Conservation (phyloP, 2,888 invertebrate genomes). For the Caenorhabditis panamensis region DNA sequence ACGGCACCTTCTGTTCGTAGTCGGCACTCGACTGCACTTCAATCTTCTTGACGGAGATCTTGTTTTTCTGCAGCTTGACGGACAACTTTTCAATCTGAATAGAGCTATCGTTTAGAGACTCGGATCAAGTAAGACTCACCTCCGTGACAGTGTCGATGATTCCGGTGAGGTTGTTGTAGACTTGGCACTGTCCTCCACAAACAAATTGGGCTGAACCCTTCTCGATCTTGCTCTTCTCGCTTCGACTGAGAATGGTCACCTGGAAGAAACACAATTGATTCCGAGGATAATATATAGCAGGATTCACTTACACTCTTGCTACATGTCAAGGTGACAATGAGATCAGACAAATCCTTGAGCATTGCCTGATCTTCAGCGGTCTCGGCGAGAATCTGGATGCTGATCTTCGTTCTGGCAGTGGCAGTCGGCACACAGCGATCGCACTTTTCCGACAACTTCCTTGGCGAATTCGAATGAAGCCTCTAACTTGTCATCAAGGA, state of each 20-base stretch:
- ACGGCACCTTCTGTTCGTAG: conserved; percentile 90
- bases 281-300: not conserved
- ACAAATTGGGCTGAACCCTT: conserved; percentile 84
- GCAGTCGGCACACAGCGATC: conserved; percentile 94
- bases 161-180: too few relatives aligned
- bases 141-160: conserved; percentile 89
- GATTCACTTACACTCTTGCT: conserved; percentile 70
- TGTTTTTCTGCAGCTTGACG: too few relatives aligned
- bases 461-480: conserved; percentile 91
- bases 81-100: too few relatives aligned
- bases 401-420: conserved; percentile 90
- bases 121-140: too few relatives aligned
- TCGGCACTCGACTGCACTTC: conserved; percentile 88
- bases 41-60: conserved; percentile 86
- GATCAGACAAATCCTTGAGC: conserved; percentile 77
- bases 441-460: conserved; percentile 89
- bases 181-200: too few relatives aligned
- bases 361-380: conserved; percentile 77
- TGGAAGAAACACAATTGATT: conserved; percentile 1
- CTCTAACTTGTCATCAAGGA: conserved; percentile 87
- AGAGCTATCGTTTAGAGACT: conserved; percentile 83
- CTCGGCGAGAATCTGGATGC: conserved; percentile 76
- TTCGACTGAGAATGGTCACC: conserved; percentile 33
- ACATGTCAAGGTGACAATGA: conserved; percentile 81
- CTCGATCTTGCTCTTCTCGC: conserved; percentile 69